Evolutionary conservation across 2,113 vertebrate species (phyloP).

Genomic region (Aramus guarauna): DNA sequence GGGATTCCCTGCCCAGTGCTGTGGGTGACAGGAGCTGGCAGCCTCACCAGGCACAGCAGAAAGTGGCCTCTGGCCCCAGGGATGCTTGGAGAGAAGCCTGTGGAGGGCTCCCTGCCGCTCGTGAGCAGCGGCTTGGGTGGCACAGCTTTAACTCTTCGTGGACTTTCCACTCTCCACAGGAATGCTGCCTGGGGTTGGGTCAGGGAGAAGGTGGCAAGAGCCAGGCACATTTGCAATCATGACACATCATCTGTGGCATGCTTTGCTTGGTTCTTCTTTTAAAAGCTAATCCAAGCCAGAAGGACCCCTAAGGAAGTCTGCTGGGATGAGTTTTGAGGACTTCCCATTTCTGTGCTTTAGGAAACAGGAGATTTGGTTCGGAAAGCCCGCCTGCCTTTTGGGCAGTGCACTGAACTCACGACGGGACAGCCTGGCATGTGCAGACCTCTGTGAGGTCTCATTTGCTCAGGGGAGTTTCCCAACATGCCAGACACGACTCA

Average conservation of each 20-base stretch:
- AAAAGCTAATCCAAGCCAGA: background rate
- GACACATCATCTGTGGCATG: background rate
- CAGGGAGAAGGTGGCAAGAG: background rate
- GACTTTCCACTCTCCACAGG: background rate
- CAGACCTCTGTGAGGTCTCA: background rate
- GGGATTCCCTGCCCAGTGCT: background rate
- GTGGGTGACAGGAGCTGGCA: background rate
- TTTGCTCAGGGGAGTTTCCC: background rate
- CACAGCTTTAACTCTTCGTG: background rate
- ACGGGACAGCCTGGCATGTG: background rate
- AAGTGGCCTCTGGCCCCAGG: background rate
- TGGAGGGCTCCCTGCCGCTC: background rate
- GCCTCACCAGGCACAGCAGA: background rate
- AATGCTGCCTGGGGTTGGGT: background rate
- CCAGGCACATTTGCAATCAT: rapidly evolving
- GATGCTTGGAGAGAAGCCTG: background rate
- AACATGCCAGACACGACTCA: background rate
- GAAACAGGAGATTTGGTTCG: background rate
- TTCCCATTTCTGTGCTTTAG: background rate
- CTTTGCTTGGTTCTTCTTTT: background rate
- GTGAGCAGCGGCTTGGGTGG: background rate
- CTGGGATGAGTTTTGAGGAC: background rate
- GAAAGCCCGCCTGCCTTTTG: background rate
- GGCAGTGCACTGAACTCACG: background rate
- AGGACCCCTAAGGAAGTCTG: background rate